Base-by-base conservation (phyloP, 2,113 vertebrate genomes). In the Aphelocoma coerulescens region DNA sequence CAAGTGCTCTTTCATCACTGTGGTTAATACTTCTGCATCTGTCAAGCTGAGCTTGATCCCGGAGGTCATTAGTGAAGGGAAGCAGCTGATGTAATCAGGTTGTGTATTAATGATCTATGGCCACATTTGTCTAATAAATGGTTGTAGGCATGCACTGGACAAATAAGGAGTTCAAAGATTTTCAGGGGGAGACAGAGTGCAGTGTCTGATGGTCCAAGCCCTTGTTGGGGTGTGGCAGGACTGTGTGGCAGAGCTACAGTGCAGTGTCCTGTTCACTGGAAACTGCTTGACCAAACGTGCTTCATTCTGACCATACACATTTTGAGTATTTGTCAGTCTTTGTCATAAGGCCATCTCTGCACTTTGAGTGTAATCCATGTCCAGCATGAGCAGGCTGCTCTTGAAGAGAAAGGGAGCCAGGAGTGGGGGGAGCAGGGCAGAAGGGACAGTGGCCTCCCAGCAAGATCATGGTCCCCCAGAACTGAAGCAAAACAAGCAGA, bases 11-110 rank as follows among this genome's bases (percentile, higher is more conserved):
- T 95, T 65, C 63, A 83, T 83, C 79, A 23, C 15, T 66, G 37
- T 79, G 6, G 43, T 79, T 79, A 72, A 58, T 63, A 52, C 41
- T 80, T 80, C 1, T 1, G 27, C 80, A 80, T 61, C 37, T 61
- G 41, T 73, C 67, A 92, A n/a, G 10, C n/a, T 89, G 81, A 89
- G 46, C 59, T 73, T 83, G 62, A 80, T 76, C 54, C 46, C 80
- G 51, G 22, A 86, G 41, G 16, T 79, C 49, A 73, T 73, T 68
- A 88, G 63, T 13, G 68, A 91, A 61, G 41, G 22, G 55, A 86
- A 94, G 41, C 39, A 91, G 32, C 41, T 88, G 32, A 72, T 63
- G 39, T 73, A 68, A 86, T 78, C 35, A 83, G 4, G 16, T 75
- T 72, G 27, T 82, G 21, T 30, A 16, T 55, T 68, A 85, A 76